Evolutionary conservation across 2,113 vertebrate species (phyloP), one percentile per base, ranked within the genome.

Genomic region (Platycercus adscitus): DNA sequence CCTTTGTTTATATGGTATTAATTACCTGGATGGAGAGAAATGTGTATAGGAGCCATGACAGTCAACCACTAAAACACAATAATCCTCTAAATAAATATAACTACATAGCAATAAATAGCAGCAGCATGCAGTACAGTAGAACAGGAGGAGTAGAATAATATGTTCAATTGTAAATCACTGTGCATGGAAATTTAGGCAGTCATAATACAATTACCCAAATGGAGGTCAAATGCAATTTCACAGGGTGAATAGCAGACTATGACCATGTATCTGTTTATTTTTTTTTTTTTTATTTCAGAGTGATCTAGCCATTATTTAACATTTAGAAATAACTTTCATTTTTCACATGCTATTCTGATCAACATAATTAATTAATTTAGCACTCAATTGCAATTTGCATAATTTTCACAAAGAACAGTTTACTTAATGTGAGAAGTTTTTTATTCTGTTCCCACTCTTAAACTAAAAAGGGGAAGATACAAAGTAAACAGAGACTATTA

Each of bases 161-260:
- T 89, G 65, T 93, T 92, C 90, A 84, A 33, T 93, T 92, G 83
- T 92, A 95, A 96, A 93, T 92, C 84, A 92, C 65, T 66, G 65
- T 61, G 91, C 92, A 84, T 50, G 70, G 70, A 94, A 95, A 96
- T 93, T 85, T 89, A 94, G 93, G 66, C 92, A 96, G 91, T 73
- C 83, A 26, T 86, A 95, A 96, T 89, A 92, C 77, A 95, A 95
- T 96, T 93, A 96, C 44, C 78, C 31, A 17, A 85, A 43, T 85
- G 81, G 81, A 94, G 96, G 93, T 93, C 96, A 95, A 97, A 94
- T 82, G 81, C 53, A 96, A 95, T 96, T 97, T 97, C 95, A 97
- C 83, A 89, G 95, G 94, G 92, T 97, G 93, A 95, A 85, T 94
- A 96, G 88, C 95, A 96, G 52, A 79, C 88, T 92, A 85, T 70